Base-by-base conservation (phyloP, 2,888 invertebrate genomes). In the Acronicta leporina region DNA sequence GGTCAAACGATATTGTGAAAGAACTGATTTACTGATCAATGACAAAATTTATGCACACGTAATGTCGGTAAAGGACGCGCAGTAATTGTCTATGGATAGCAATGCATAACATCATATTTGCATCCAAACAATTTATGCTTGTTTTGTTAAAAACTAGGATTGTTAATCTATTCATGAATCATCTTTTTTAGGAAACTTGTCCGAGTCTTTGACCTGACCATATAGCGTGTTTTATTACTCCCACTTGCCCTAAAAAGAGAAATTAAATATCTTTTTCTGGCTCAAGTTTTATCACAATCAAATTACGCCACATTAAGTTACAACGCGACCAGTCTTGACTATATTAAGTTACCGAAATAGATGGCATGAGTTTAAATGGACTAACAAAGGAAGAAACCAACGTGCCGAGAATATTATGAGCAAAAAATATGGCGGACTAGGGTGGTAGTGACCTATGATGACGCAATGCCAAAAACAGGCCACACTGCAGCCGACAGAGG, bases 391-490 rank as follows among this genome's bases (percentile, higher is more conserved):
- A 94, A 92, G 91, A 89, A 82, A 69, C 75, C 85, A 86, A 91
- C 94, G 93, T 94, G 93, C 86, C 70, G 77, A 84, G 92, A 88
- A 92, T 91, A 87, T 88, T 91, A 88, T 87, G 84, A 89, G 91
- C 90, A 91, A 92, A 94, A 94, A 93, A 89, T 85, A 85, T 89
- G 88, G 88, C 87, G 79, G 84, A 76, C 89, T 90, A 92, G 91
- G 90, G 86, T 90, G 89, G 86, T 91, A 90, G 88, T 92, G 92
- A 92, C 92, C 93, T 93, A 92, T 87, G 92, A 92, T 94, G 93
- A 94, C 94, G 94, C 79, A 93, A 94, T 88, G 86, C 89, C 89
- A 75, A 92, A 94, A 93, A 93, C 92, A 91, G 92, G 89, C 92
- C 90, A 87, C 82, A 81, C 80, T 89, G 89, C 90, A 88, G 81